Evolutionary conservation across 2,888 invertebrate genomes (phyloP).

Genomic region (Rhingia rostrata): DNA sequence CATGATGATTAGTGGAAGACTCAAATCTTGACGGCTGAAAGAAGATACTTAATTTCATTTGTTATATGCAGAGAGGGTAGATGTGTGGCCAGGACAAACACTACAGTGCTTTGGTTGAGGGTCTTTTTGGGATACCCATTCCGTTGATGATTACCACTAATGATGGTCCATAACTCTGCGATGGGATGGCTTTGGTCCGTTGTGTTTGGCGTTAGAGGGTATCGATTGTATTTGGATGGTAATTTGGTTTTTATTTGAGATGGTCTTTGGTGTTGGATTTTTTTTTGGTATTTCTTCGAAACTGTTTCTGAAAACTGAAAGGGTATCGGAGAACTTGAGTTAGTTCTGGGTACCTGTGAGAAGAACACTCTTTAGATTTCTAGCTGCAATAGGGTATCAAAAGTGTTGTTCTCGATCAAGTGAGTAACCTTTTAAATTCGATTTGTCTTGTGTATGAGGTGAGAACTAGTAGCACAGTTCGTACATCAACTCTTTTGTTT

Average conservation of each 20-base stretch:
- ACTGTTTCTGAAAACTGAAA: background rate
- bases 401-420: too few species aligned
- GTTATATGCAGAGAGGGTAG: background rate
- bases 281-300: background rate
- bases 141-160: slow-evolving; percentile 62
- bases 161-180: slow-evolving; percentile 49
- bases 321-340: background rate
- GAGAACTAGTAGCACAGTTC: slow-evolving; percentile 10
- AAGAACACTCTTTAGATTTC: too few species aligned
- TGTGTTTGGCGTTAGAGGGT: slow-evolving; percentile 6
- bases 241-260: slow-evolving; percentile 42
- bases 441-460: too few species aligned
- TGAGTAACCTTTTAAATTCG: too few species aligned
- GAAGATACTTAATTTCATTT: slow-evolving; percentile 58
- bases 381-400: too few species aligned
- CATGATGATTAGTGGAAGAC: slow-evolving; percentile 7
- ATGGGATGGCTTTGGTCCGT: slow-evolving; percentile 17
- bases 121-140: slow-evolving; percentile 23
- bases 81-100: slow-evolving; percentile 41
- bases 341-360: background rate
- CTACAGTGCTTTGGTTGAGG: slow-evolving; percentile 10
- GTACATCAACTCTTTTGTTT: slow-evolving; percentile 52
- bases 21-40: slow-evolving; percentile 47
- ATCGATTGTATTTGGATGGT: slow-evolving; percentile 37
- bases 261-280: slow-evolving; percentile 10